These are phyloP conservation scores for Ginglymostoma cirratum DNA, from an alignment of 2,113 vertebrate species.

Conservation along the genomic window DNA sequence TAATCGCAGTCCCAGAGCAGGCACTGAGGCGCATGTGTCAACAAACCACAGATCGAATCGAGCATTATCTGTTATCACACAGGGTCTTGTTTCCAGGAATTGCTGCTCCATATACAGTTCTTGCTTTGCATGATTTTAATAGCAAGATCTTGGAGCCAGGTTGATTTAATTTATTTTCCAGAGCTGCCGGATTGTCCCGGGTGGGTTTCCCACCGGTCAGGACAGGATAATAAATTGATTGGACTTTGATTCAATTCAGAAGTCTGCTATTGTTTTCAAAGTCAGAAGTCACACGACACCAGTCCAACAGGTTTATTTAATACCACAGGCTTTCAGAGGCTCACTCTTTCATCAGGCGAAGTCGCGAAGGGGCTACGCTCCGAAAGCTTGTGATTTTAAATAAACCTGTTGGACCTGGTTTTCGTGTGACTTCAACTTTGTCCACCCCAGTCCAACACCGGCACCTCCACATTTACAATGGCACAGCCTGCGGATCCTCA, in stretches of 20 bases:
- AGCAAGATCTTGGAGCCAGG: not conserved
- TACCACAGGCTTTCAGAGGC: no score
- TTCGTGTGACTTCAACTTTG: no score
- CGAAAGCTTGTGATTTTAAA: no score
- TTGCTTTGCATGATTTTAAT: not conserved
- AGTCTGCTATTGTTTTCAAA: not conserved
- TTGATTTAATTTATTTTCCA: not conserved
- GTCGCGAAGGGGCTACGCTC: no score
- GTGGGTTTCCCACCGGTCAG: not conserved
- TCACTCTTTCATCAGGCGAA: no score
- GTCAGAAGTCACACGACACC: not conserved
- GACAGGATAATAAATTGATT: not conserved
- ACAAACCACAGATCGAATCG: not conserved
- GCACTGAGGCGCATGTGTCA: not conserved
- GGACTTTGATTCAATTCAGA: not conserved
- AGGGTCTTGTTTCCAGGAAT: not conserved
- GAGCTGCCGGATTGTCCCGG: not conserved
- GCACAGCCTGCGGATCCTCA: not conserved
- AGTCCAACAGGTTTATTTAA: no score
- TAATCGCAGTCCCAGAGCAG: not conserved
- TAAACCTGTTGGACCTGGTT: no score
- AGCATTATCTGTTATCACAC: conserved; percentile 6
- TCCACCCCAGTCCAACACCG: no score
- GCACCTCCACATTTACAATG: no score
- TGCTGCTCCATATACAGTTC: not conserved